phyloP scores from a whole-genome alignment of 2,888 invertebrate species.

The Euspilapteryx auroguttella region DNA sequence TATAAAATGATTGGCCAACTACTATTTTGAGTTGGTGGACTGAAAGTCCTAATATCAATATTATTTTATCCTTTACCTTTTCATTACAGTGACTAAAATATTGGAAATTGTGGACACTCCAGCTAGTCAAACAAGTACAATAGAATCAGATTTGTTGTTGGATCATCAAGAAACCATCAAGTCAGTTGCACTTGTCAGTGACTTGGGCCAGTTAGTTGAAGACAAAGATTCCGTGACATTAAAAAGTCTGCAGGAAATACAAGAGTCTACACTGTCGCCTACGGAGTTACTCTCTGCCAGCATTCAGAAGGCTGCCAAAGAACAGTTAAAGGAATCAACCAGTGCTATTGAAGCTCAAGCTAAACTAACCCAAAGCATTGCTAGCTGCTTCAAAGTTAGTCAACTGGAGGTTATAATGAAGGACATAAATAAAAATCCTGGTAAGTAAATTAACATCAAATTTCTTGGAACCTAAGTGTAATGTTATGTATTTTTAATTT shows the following conservation, averaged over 20 bases:
- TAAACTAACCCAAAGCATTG: conserved; percentile 45
- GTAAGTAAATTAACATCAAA: too few species aligned
- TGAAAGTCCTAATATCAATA: too few species aligned
- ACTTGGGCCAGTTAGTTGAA: too few species aligned
- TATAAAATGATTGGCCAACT: too few species aligned
- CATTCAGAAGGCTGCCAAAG: conserved; percentile 43
- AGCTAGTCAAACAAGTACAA: conserved; percentile 42
- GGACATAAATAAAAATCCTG: conserved; percentile 46
- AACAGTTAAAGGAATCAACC: conserved; percentile 25
- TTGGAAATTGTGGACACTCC: conserved; percentile 32
- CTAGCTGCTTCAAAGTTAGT: conserved; percentile 30
- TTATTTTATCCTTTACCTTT: too few species aligned
- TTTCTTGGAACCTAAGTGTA: background rate
- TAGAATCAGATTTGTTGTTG: conserved; percentile 18
- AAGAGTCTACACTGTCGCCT: too few species aligned
- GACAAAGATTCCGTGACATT: too few species aligned
- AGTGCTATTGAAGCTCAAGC: conserved; percentile 46
- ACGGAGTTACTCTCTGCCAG: conserved; percentile 42
- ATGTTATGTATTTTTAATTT: background rate
- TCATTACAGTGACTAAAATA: conserved; percentile 44
- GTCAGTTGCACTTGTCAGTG: too few species aligned
- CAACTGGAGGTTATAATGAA: conserved; percentile 44
- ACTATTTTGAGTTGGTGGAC: too few species aligned
- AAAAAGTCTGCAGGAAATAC: too few species aligned
- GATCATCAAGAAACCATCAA: conserved; percentile 16